These are phyloP conservation scores for Calliphora vomitoria DNA, from an alignment of 2,888 invertebrate species.

Conservation along the genomic window DNA sequence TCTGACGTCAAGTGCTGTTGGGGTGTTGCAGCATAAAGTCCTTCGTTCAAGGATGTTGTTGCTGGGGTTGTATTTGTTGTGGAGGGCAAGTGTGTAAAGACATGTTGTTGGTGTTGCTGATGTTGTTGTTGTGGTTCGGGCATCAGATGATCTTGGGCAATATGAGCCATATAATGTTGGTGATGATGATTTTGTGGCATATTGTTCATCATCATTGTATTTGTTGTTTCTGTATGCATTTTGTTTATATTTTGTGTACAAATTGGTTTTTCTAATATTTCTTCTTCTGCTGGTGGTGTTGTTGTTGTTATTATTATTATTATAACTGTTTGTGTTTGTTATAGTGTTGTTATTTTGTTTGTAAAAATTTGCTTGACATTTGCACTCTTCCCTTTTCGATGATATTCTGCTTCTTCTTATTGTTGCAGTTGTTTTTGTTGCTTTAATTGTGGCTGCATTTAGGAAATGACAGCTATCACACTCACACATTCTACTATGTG, in stretches of 20 bases:
- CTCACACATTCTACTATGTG: constrained; percentile 74
- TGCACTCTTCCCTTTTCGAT: constrained; percentile 76
- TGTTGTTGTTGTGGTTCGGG: constrained; percentile 50
- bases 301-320: constrained; percentile 26
- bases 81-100: constrained; percentile 39
- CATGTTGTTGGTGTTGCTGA: constrained; percentile 50
- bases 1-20: constrained; percentile 59
- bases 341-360: constrained; percentile 57
- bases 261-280: constrained; percentile 51
- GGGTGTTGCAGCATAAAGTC: constrained; percentile 40
- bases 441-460: constrained; percentile 65
- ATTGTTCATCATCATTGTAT: constrained; percentile 56
- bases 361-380: constrained; percentile 78
- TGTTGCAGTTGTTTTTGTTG: constrained; percentile 53
- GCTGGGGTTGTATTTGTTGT: constrained; percentile 19
- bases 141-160: constrained; percentile 36
- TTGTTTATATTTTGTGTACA: constrained; percentile 49
- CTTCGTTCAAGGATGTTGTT: constrained; percentile 65
- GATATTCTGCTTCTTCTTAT: constrained; percentile 48
- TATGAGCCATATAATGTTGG: constrained; percentile 46
- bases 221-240: constrained; percentile 61
- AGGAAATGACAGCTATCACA: constrained; percentile 75
- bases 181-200: constrained; percentile 73
- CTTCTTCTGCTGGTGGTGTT: background rate
- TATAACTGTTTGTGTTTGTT: constrained; percentile 48